These are phyloP conservation scores for Toxotes jaculatrix DNA, from an alignment of 2,113 vertebrate species.

Conservation along the genomic window DNA sequence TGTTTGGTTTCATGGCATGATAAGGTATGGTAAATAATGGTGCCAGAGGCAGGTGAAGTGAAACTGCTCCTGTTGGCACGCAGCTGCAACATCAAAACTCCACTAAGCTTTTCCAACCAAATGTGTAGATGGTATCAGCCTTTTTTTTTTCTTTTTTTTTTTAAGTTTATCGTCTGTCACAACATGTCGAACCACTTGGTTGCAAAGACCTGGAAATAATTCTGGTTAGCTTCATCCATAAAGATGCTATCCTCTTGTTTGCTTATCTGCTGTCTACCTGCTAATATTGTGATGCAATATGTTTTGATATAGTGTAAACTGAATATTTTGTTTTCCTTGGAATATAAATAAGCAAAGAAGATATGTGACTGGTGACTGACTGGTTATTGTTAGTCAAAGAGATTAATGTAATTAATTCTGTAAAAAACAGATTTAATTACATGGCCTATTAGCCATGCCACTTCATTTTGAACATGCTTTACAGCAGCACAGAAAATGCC, in stretches of 20 bases:
- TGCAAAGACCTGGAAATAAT: neutral
- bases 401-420: no score
- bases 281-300: neutral
- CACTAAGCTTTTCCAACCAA: neutral
- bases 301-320: no score
- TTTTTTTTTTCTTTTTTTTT: neutral
- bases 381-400: no score
- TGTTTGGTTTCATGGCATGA: neutral
- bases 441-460: neutral
- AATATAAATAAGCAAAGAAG: no score
- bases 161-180: constrained; percentile 4
- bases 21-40: neutral
- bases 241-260: neutral
- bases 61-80: neutral
- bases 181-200: constrained; percentile 19
- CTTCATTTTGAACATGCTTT: neutral
- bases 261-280: neutral
- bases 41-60: neutral
- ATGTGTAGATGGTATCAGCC: constrained; percentile 14
- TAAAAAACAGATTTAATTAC: no score
- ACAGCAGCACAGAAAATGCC: neutral
- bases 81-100: neutral
- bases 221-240: neutral
- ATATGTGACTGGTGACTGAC: neutral
- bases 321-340: no score